Conservation (phyloP, 37 sponge, comb jelly and placozoan genomes). For the Halisarca cf. caerulea region DNA sequence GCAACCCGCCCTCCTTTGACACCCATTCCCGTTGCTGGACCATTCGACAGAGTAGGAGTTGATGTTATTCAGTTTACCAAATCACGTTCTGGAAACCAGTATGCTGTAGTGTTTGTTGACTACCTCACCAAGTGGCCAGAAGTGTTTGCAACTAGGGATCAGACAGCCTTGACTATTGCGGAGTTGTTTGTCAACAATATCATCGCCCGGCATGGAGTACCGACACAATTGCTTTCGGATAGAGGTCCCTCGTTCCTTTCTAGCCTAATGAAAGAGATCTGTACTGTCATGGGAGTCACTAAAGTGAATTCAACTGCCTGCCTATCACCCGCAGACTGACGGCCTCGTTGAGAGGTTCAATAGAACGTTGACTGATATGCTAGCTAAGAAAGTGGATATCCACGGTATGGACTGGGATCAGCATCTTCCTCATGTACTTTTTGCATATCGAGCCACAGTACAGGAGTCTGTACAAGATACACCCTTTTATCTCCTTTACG, state of each 20-base stretch:
- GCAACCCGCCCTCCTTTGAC: constrained; percentile 9
- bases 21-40: constrained; percentile 39
- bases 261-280: background rate
- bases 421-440: constrained; percentile 27
- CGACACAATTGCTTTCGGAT: constrained; percentile 31
- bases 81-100: background rate
- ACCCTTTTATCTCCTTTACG: constrained; percentile 40
- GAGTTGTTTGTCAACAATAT: constrained; percentile 1
- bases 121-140: constrained; percentile 54
- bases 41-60: constrained; percentile 35
- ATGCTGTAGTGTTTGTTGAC: constrained; percentile 59
- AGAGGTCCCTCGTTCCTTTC: constrained; percentile 36
- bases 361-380: constrained; percentile 23
- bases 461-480: constrained; percentile 34
- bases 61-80: too few relatives aligned
- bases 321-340: constrained; percentile 64
- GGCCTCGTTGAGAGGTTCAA: constrained; percentile 54
- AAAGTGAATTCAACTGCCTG: constrained; percentile 56
- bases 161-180: constrained; percentile 28
- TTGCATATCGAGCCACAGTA: constrained; percentile 37
- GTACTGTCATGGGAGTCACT: constrained; percentile 35
- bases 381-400: constrained; percentile 24
- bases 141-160: constrained; percentile 33
- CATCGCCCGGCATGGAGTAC: constrained; percentile 32
- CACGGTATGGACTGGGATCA: constrained; percentile 33